Conservation (phyloP, 2,113 vertebrate genomes). For the Delphinapterus leucas region DNA sequence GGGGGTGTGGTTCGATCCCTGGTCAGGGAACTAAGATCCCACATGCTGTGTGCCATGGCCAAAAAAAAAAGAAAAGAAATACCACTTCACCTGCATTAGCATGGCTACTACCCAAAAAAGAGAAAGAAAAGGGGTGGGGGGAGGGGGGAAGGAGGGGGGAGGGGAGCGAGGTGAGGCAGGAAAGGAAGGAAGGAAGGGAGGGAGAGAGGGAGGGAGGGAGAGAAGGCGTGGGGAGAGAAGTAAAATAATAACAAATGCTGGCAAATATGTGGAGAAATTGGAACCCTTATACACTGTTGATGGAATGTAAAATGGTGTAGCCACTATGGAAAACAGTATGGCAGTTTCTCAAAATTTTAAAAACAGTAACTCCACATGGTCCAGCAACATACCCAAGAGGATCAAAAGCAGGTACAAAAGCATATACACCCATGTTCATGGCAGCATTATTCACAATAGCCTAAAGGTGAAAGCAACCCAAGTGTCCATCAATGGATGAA, state of each 20-base stretch:
- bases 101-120: background rate
- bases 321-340: fast-evolving
- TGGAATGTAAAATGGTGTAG: background rate
- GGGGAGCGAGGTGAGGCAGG: fast-evolving
- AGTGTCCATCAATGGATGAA: fast-evolving
- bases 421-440: fast-evolving
- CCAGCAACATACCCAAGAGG: background rate
- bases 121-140: no score
- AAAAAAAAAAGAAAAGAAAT: background rate
- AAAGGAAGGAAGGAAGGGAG: background rate
- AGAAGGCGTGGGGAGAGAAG: background rate
- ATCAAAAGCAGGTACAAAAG: background rate
- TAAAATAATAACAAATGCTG: background rate
- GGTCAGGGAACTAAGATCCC: no score
- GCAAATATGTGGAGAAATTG: fast-evolving
- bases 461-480: background rate
- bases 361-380: background rate
- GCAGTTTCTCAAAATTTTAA: background rate
- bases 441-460: background rate
- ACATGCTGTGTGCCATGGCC: no score
- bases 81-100: no score
- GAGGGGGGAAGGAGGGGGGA: fast-evolving
- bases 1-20: no score
- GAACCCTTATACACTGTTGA: no score
- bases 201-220: background rate